A percentile compares a stretch with the other conserved stretches of the same genome.
Conservation (phyloP, 1,140 invertebrate species). For the Orchestia grillus region DNA sequence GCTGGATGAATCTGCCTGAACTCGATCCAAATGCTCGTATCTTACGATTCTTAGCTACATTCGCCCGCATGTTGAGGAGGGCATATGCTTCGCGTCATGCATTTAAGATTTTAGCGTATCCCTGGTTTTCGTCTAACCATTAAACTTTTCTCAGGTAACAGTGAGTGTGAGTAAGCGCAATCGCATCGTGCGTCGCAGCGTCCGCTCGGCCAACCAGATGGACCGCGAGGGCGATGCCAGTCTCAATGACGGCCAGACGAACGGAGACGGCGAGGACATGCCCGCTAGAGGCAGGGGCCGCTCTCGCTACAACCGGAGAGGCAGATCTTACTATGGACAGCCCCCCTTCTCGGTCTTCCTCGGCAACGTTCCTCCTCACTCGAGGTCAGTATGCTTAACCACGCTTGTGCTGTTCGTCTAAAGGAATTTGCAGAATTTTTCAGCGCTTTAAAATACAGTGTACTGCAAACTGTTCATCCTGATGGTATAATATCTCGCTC, state of each 20-base stretch:
- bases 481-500: too few relatives aligned
- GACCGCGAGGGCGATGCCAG: slow-evolving; percentile 65
- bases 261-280: slow-evolving; percentile 47
- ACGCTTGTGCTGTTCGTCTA: not conserved
- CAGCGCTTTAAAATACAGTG: not conserved
- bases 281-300: slow-evolving; percentile 37
- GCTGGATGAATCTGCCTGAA: too few relatives aligned
- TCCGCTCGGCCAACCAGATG: slow-evolving; percentile 59
- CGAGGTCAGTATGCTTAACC: slow-evolving; percentile 57
- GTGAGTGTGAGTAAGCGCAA: slow-evolving; percentile 66
- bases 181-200: slow-evolving; percentile 63
- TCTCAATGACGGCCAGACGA: slow-evolving; percentile 60
- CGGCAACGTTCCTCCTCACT: slow-evolving; percentile 65
- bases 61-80: too few relatives aligned
- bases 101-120: too few relatives aligned
- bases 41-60: too few relatives aligned
- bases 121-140: too few relatives aligned
- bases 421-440: not conserved
- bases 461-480: not conserved
- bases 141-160: slow-evolving; percentile 61
- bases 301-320: slow-evolving; percentile 16
- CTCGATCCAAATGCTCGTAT: too few relatives aligned
- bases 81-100: too few relatives aligned
- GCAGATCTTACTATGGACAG: slow-evolving; percentile 57
- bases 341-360: slow-evolving; percentile 64